Evolutionary conservation across 2,113 vertebrate genomes (phyloP).

Genomic region (Sterrhoptilus dennistouni): DNA sequence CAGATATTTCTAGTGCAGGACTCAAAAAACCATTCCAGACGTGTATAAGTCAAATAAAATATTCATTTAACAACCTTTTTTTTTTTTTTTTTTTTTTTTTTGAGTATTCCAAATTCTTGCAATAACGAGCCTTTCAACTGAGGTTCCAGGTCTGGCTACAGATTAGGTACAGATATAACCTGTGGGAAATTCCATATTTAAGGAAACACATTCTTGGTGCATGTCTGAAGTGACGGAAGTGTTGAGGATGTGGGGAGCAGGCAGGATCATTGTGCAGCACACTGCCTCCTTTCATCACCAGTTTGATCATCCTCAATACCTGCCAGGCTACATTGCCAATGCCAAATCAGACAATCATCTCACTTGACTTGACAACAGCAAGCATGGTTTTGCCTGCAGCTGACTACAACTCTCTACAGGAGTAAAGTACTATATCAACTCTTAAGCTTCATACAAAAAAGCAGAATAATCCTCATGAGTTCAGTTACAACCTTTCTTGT

Average conservation of each 20-base stretch:
- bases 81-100: not conserved
- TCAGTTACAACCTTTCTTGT: not conserved
- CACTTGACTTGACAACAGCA: not conserved
- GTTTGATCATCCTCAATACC: not conserved
- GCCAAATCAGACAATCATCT: not conserved
- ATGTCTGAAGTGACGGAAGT: not conserved
- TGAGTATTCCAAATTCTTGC: not conserved
- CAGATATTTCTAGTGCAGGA: not conserved
- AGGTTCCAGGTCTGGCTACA: not conserved
- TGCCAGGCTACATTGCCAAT: accelerated
- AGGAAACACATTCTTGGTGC: not conserved
- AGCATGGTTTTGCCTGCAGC: not conserved
- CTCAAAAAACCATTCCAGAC: not conserved
- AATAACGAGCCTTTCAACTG: not conserved
- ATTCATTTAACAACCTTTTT: not conserved
- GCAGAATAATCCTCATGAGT: not conserved
- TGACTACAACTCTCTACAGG: not conserved
- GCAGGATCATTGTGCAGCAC: not conserved
- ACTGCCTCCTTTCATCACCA: not conserved
- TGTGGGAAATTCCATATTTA: not conserved
- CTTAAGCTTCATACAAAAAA: not conserved
- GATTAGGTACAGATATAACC: not conserved
- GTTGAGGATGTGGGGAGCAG: not conserved
- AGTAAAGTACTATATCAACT: not conserved
- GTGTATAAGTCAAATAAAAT: not conserved